Evolutionary conservation across 2,113 vertebrate species (phyloP), one percentile per base, ranked within the genome.

Genomic region (Atractosteus spatula): DNA sequence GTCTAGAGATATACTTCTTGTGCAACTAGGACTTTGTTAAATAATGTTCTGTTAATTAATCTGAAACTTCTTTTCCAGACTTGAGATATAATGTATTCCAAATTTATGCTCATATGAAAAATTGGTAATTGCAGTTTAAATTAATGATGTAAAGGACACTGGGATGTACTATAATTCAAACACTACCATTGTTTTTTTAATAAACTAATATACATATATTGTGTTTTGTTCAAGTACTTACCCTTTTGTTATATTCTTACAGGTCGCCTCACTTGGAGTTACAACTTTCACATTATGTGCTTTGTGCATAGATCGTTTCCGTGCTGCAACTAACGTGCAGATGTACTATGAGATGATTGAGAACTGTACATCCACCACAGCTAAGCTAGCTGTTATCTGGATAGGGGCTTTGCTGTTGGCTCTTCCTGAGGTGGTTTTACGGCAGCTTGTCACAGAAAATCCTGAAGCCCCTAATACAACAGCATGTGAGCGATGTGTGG

Each of bases 301-400:
- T 0, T 92, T 99, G 16, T 99, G 97, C 79, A 98, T 99, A 0
- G 97, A 99, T 77, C 95, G 97, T 0, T 98, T 98, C 54, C 94
- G 97, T 0, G 96, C 96, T 0, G 97, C 97, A 83, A 94, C 93
- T 83, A 98, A 98, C 0, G 93, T 99, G 16, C 95, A 95, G 89
- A 95, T 97, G 93, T 97, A 98, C 69, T 99, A 99, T 0, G 96
- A 99, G 84, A 97, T 97, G 94, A 95, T 97, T 0, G 97, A 99
- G 78, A 98, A 97, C 86, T 99, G 97, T 77, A 88, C 90, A 1
- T 99, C 97, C 0, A 98, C 97, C 0, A 85, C 94, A 0, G 97
- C 97, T 80, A 99, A 99, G 75, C 92, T 99, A 0, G 95, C 94
- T 0, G 97, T 99, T 3, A 99, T 99, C 80, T 99, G 97, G 97